A percentile compares a stretch with the other conserved stretches of the same genome.
phyloP scores from a whole-genome alignment of 2,888 invertebrate genomes.

The Acleris sparsana region DNA sequence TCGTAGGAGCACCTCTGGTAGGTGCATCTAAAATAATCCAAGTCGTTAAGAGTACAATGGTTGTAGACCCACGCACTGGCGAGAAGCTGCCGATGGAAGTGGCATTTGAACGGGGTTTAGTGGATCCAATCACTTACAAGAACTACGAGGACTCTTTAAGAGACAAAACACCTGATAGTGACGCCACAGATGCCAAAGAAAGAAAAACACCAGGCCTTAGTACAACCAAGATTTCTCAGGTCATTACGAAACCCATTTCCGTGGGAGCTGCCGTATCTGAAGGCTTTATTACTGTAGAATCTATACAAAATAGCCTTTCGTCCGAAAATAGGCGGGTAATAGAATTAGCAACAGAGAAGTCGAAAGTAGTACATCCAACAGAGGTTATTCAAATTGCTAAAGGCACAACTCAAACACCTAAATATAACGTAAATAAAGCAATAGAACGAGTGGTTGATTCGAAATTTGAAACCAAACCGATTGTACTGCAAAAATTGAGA shows the following conservation, averaged over 20 bases:
- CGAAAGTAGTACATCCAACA: constrained; percentile 50
- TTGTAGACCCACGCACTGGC: constrained; percentile 91
- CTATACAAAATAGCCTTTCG: constrained; percentile 73
- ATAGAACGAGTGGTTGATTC: constrained; percentile 82
- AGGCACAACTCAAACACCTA: constrained; percentile 85
- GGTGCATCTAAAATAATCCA: constrained; percentile 88
- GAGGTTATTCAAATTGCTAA: constrained; percentile 85
- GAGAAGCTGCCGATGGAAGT: constrained; percentile 91
- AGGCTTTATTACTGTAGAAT: constrained; percentile 81
- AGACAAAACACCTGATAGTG: constrained; percentile 62
- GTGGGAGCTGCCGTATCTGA: constrained; percentile 84
- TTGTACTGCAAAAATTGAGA: constrained; percentile 90
- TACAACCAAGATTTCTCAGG: constrained; percentile 52
- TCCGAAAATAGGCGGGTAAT: constrained; percentile 61
- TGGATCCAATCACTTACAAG: constrained; percentile 83
- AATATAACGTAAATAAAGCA: constrained; percentile 86
- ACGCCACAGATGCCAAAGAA: constrained; percentile 22
- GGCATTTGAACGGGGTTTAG: constrained; percentile 90
- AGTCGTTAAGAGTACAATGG: constrained; percentile 85
- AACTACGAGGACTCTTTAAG: constrained; percentile 78
- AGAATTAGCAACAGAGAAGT: constrained; percentile 50
- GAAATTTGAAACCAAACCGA: constrained; percentile 86
- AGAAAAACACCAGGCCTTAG: constrained; percentile 46
- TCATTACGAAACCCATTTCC: constrained; percentile 80
- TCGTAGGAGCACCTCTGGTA: constrained; percentile 89